A percentile compares a stretch with the other conserved stretches of the same genome.
These are phyloP conservation scores for Drosophila parthenogenetica DNA, from an alignment of 2,888 invertebrate species.

Conservation along the genomic window DNA sequence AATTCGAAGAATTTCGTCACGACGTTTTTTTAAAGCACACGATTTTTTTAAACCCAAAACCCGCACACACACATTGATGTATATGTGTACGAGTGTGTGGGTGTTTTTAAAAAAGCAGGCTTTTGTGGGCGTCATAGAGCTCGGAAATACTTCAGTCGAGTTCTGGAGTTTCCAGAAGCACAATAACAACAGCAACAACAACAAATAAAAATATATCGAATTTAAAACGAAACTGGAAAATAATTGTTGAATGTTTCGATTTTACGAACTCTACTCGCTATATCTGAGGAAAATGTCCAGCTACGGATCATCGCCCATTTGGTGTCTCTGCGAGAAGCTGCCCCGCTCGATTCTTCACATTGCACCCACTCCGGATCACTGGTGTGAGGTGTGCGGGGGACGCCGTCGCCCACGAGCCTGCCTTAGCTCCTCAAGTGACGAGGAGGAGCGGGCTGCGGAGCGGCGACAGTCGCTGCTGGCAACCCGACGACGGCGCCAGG, in stretches of 20 bases:
- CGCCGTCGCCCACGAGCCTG: conserved; percentile 37
- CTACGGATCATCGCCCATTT: conserved; percentile 20
- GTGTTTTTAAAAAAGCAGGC: neutral
- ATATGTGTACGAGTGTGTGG: neutral
- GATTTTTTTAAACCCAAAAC: too few relatives aligned
- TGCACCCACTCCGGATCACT: conserved; percentile 14
- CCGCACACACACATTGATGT: neutral
- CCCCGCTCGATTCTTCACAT: conserved; percentile 59
- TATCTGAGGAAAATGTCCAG: conserved; percentile 56
- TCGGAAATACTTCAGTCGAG: conserved; percentile 13
- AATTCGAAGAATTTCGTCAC: neutral
- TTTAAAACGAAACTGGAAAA: neutral
- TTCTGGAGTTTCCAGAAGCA: conserved; percentile 10
- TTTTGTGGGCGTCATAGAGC: neutral
- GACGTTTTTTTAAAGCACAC: too few relatives aligned
- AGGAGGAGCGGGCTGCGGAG: conserved; percentile 31
- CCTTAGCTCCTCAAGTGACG: conserved; percentile 55
- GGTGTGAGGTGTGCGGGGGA: conserved; percentile 59
- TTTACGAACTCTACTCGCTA: conserved; percentile 63
- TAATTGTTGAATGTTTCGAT: conserved; percentile 62
- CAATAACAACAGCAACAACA: conserved; percentile 3
- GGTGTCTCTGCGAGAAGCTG: conserved; percentile 66
- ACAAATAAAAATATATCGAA: neutral
- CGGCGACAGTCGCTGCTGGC: conserved; percentile 15
- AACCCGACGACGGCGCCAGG: conserved; percentile 20